A percentile compares a stretch with the other conserved stretches of the same genome.
Evolutionary conservation across 1,140 invertebrate species (phyloP).

Genomic region (Lanistes nyassanus): DNA sequence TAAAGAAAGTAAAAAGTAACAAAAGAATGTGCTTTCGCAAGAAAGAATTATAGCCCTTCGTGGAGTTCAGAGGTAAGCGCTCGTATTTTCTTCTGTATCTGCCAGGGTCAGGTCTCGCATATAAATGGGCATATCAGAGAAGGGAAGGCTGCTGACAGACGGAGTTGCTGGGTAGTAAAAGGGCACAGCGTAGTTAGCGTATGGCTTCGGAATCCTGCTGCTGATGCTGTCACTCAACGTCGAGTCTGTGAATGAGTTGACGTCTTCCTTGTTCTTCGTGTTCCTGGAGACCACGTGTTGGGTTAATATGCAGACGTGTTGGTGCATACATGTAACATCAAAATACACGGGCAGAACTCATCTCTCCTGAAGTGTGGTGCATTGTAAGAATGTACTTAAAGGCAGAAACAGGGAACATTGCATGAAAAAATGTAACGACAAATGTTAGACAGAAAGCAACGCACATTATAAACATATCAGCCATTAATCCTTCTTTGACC

Average conservation of each 20-base stretch:
- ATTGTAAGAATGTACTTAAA: too few relatives aligned
- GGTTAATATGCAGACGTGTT: not conserved
- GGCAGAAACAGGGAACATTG: too few relatives aligned
- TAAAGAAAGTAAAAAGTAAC: not conserved
- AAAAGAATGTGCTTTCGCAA: not conserved
- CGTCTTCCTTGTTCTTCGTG: conserved; percentile 9
- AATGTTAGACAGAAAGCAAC: too few relatives aligned
- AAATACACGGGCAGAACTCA: too few relatives aligned
- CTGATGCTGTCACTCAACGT: conserved; percentile 13
- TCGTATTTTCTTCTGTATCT: conserved; percentile 13
- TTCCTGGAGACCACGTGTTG: not conserved
- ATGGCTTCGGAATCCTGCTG: conserved; percentile 30
- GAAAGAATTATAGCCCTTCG: not conserved
- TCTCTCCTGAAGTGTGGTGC: too few relatives aligned
- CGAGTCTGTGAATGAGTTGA: not conserved
- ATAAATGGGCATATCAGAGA: conserved; percentile 23
- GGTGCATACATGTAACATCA: too few relatives aligned
- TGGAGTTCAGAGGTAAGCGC: not conserved
- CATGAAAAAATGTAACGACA: too few relatives aligned
- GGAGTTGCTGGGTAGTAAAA: conserved; percentile 31
- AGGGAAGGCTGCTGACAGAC: conserved; percentile 22
- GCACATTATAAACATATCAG: too few relatives aligned
- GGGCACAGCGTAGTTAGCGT: conserved; percentile 32
- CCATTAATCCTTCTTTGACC: too few relatives aligned
- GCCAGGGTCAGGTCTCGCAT: conserved; percentile 18